phyloP scores from a whole-genome alignment of 1,140 invertebrate species.

The Calephelis nemesis region DNA sequence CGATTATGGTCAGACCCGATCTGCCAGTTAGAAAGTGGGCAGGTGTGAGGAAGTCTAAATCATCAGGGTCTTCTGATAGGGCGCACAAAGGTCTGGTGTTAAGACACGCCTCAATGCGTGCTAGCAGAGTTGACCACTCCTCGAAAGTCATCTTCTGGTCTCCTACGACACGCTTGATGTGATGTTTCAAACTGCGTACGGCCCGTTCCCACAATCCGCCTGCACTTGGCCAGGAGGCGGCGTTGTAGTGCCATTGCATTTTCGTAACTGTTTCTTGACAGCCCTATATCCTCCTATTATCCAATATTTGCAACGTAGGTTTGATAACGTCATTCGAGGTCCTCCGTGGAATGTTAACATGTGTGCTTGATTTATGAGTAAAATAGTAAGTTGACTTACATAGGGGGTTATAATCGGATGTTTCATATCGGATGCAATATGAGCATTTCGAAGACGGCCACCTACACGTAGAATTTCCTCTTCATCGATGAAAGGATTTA shows the following conservation, averaged over 20 bases:
- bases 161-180: constrained; percentile 37
- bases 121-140: constrained; percentile 39
- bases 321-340: no score
- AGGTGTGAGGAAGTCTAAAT: constrained; percentile 36
- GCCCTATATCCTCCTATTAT: constrained; percentile 5
- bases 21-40: constrained; percentile 43
- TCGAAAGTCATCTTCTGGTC: constrained; percentile 40
- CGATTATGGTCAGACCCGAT: constrained; percentile 19
- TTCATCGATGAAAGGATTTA: no score
- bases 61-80: constrained; percentile 38
- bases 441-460: no score
- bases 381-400: no score
- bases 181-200: constrained; percentile 18
- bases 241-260: constrained; percentile 37
- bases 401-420: no score
- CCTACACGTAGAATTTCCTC: no score
- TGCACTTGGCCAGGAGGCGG: constrained; percentile 30
- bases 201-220: constrained; percentile 19
- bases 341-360: no score
- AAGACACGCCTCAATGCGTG: constrained; percentile 37
- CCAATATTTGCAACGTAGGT: background rate
- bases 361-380: no score
- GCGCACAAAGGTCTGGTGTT: constrained; percentile 47
- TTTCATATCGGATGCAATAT: no score
- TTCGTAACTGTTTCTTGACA: constrained; percentile 18